Evolutionary conservation across 2,797 vertebrate genomes (phyloP).

Genomic region (Carcharodon carcharias): DNA sequence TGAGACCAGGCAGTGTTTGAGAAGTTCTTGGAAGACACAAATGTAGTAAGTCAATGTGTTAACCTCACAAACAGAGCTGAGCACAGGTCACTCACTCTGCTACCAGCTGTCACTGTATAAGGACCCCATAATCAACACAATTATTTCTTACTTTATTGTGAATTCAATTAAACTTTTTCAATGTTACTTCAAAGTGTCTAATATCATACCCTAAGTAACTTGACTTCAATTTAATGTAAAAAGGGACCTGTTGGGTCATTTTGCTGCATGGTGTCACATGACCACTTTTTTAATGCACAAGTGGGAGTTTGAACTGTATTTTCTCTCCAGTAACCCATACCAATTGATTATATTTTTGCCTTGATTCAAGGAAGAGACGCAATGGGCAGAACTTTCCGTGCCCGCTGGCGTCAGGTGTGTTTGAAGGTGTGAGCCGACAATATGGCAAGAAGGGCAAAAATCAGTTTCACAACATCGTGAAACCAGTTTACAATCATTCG

Average conservation of each 20-base stretch:
- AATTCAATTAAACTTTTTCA: not conserved
- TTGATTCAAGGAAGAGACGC: too few species aligned
- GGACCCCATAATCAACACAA: not conserved
- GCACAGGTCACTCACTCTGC: not conserved
- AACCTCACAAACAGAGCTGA: not conserved
- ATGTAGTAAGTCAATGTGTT: not conserved
- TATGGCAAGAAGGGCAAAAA: too few species aligned
- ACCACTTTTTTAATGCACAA: not conserved
- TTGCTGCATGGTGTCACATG: not conserved
- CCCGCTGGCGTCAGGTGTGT: too few species aligned
- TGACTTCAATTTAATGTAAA: not conserved
- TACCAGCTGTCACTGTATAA: not conserved
- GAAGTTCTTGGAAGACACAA: not conserved
- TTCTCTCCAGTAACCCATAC: not conserved
- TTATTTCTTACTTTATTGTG: not conserved
- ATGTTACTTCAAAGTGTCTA: not conserved
- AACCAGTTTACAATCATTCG: too few species aligned
- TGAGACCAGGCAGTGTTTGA: not conserved
- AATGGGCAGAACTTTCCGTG: too few species aligned
- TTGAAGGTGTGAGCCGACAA: too few species aligned
- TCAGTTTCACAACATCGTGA: too few species aligned
- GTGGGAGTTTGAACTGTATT: not conserved
- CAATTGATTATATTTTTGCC: not conserved
- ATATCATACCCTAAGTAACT: not conserved
- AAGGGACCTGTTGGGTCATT: not conserved